These are phyloP conservation scores for Gallinago media DNA, from an alignment of 2,113 vertebrate genomes.

Conservation along the genomic window DNA sequence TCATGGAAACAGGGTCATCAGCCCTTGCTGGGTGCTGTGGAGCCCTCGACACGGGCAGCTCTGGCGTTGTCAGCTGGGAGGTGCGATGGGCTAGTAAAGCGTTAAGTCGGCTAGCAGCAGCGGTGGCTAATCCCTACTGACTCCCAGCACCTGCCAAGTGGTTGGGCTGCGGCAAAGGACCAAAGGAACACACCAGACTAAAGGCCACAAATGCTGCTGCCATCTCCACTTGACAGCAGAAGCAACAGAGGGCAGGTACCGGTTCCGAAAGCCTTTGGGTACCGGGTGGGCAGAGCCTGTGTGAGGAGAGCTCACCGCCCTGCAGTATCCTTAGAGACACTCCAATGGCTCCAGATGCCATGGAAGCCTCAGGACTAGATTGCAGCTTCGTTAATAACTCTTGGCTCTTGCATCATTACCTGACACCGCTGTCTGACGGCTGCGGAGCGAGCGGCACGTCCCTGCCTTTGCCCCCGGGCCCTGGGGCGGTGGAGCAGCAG, in stretches of 20 bases:
- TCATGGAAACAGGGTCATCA: accelerated
- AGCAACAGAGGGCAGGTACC: neutral
- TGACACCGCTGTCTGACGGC: neutral
- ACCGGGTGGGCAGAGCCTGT: accelerated
- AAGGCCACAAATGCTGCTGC: neutral
- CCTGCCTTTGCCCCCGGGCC: neutral
- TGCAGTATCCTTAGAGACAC: neutral
- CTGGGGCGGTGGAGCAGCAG: neutral
- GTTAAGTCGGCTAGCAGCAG: neutral
- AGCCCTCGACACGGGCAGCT: accelerated
- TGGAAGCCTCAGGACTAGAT: neutral
- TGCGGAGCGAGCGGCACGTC: accelerated
- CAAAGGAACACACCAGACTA: neutral
- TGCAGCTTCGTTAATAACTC: neutral
- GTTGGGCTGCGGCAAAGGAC: neutral
- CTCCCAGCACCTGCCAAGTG: neutral
- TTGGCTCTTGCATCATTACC: neutral
- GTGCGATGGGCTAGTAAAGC: accelerated
- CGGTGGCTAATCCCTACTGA: neutral
- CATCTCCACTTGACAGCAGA: neutral
- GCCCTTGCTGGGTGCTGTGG: neutral
- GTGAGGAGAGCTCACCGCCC: accelerated
- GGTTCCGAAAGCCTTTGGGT: neutral
- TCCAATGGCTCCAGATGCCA: accelerated
- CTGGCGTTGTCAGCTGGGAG: neutral